A percentile compares a stretch with the other conserved stretches of the same genome.
Conservation (phyloP, 2,113 vertebrate species). For the Mirounga angustirostris region DNA sequence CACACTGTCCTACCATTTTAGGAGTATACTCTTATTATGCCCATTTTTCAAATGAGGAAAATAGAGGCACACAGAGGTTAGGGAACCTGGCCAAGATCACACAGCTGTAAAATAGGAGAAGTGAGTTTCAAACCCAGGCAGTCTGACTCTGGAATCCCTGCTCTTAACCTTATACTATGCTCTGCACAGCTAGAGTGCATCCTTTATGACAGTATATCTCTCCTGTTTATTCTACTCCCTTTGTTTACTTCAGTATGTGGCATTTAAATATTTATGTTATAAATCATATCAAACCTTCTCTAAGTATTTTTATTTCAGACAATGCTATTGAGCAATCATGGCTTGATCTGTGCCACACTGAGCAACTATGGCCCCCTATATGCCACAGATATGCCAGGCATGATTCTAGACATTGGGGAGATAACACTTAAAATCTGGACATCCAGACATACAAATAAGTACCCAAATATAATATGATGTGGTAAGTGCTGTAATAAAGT, state of each 20-base stretch:
- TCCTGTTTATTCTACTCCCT: background rate
- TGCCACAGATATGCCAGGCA: background rate
- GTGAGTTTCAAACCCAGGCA: background rate
- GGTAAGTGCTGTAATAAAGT: background rate
- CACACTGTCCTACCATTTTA: background rate
- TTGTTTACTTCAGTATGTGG: background rate
- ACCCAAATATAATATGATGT: background rate
- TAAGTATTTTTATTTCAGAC: background rate
- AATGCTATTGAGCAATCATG: background rate
- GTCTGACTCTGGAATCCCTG: background rate
- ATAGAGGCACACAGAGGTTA: background rate
- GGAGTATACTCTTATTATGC: background rate
- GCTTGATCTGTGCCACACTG: background rate
- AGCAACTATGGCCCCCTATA: background rate
- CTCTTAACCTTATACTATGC: background rate
- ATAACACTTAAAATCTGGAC: background rate
- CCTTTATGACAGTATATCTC: background rate
- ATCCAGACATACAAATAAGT: background rate
- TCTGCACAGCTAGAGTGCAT: background rate
- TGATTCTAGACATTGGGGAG: background rate
- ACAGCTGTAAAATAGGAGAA: background rate
- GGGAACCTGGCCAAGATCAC: background rate
- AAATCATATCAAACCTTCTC: slow-evolving; percentile 5
- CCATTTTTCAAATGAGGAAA: slow-evolving; percentile 48
- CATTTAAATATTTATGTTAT: background rate